Evolutionary conservation across 2,797 vertebrate genomes (phyloP), one percentile per base, ranked within the genome.

Genomic region (Pseudomugil gertrudae): DNA sequence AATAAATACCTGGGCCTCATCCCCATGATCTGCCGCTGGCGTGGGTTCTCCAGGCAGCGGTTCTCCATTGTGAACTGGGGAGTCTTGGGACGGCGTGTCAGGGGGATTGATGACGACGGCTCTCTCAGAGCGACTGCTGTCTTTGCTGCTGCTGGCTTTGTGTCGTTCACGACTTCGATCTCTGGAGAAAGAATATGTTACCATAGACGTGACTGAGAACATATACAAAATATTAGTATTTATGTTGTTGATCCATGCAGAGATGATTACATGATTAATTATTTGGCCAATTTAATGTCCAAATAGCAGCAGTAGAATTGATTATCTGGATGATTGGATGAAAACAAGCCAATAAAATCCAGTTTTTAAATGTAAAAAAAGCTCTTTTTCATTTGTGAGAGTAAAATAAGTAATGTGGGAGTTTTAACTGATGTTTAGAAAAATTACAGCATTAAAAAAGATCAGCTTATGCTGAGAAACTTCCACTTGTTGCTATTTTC

Each of bases 21-120:
- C 92, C 51, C 67, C 90, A 1, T 66, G 80, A 1, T 91, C 91
- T 3, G 56, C 78, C 17, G 66, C 68, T 9, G 89, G 76, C 1
- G 72, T 35, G 23, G 91, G 86, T 19, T 96, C 77, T 82, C 95
- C 79, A 78, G 90, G 92, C 76, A 96, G 90, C 0, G 95, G 94
- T 74, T 96, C 95, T 26, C 92, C 95, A 67, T 92, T 92, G 74
- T 90, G 91, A 40, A 89, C 78, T 0, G 91, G 92, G 15, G 91
- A 92, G 2, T 89, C 86, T 62, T 92, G 90, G 21, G 91, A 87
- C 2, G 92, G 89, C 1, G 87, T 83, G 80, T 93, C 91, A 0
- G 96, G 95, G 0, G 95, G 92, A 72, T 97, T 96, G 78, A 97
- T 96, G 38, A 95, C 93, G 60, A 97, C 96, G 0, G 96, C 96